These are phyloP conservation scores for Xestoiulus laeticollis DNA, from an alignment of 2,888 invertebrate species.

Conservation along the genomic window DNA sequence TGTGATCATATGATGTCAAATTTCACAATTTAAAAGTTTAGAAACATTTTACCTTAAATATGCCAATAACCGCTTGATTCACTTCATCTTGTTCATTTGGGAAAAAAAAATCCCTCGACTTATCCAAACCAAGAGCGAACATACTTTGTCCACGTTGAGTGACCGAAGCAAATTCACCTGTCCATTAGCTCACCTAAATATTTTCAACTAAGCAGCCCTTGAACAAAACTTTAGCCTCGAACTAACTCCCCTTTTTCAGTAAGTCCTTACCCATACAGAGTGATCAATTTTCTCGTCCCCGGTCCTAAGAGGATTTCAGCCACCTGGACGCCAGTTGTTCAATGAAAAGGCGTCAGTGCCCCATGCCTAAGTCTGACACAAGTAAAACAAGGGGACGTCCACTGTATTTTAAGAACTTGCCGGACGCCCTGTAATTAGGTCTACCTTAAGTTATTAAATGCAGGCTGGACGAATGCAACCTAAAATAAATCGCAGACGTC, in stretches of 20 bases:
- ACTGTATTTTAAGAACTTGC: background rate
- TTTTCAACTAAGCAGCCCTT: background rate
- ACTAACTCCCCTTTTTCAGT: background rate
- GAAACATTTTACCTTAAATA: too few species aligned
- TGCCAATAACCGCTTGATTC: background rate
- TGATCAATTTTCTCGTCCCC: slow-evolving; percentile 3
- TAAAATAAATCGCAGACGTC: slow-evolving; percentile 10
- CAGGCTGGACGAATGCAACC: background rate
- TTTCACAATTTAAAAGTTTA: too few species aligned
- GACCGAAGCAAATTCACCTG: background rate
- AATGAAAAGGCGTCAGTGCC: background rate
- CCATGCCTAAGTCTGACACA: background rate
- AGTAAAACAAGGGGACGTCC: background rate
- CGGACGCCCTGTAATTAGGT: background rate
- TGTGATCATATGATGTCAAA: too few species aligned
- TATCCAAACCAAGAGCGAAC: background rate
- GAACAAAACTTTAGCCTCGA: background rate
- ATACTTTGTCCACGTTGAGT: too few species aligned
- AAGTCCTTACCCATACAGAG: background rate
- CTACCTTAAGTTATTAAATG: background rate
- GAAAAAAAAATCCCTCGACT: background rate
- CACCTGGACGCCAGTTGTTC: background rate
- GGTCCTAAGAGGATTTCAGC: background rate
- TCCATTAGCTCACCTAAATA: background rate
- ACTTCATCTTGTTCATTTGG: background rate